Conservation (phyloP, 2,797 vertebrate species). For the Acropternis orthonyx region DNA sequence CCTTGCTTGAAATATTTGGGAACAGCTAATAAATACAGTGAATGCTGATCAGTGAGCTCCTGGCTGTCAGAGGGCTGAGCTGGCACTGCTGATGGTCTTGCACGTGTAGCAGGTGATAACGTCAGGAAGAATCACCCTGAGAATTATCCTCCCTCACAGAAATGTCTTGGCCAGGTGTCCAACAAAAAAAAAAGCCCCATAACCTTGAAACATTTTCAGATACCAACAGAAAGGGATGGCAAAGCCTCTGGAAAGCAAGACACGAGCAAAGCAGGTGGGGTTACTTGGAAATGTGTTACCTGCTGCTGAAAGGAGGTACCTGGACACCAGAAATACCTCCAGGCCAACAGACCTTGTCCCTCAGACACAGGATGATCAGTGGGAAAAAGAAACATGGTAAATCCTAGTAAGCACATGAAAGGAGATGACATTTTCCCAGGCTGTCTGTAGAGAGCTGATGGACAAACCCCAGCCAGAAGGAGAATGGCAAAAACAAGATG, state of each 20-base stretch:
- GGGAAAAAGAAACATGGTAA: not conserved
- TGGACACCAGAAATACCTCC: not conserved
- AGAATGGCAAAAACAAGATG: not conserved
- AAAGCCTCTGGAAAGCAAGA: not conserved
- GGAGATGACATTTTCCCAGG: not conserved
- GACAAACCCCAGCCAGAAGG: not conserved
- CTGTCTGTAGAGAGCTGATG: not conserved
- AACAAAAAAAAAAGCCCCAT: not conserved
- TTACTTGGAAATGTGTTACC: not conserved
- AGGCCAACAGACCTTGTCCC: not conserved
- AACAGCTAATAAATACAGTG: not conserved
- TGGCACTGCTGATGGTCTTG: not conserved
- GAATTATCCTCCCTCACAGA: not conserved
- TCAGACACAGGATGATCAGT: not conserved
- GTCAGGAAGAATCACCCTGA: not conserved
- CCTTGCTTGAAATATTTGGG: not conserved
- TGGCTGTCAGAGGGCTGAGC: not conserved
- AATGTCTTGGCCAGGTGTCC: not conserved
- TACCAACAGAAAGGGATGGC: not conserved
- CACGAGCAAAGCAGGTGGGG: not conserved
- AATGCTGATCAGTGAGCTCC: not conserved
- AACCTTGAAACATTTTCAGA: not conserved
- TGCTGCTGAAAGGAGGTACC: not conserved
- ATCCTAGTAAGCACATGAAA: not conserved
- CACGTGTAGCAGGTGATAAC: not conserved